Conservation (phyloP, 2,113 vertebrate genomes). For the Ornithorhynchus anatinus region DNA sequence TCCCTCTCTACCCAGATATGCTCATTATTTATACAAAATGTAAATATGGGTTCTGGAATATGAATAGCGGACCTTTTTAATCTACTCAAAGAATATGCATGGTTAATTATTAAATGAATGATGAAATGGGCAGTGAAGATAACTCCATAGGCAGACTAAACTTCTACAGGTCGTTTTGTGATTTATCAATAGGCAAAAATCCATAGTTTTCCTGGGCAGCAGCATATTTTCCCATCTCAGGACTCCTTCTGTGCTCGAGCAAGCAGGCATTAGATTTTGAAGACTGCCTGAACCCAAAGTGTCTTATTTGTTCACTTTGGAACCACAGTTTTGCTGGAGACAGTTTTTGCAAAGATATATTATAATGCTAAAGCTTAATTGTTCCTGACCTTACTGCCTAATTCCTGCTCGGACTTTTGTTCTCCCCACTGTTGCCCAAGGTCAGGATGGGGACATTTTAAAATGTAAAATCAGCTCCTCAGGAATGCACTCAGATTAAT, state of each 20-base stretch:
- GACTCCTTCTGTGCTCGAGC: background rate
- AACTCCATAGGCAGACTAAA: background rate
- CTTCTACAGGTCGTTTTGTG: background rate
- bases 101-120: background rate
- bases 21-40: constrained; percentile 1
- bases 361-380: background rate
- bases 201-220: background rate
- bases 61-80: background rate
- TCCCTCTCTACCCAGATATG: background rate
- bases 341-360: background rate
- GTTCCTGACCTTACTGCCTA: background rate
- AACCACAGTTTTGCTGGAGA: background rate
- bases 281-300: background rate
- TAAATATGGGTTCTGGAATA: background rate
- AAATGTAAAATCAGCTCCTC: background rate
- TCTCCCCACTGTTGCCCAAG: background rate
- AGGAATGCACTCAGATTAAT: background rate
- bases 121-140: background rate
- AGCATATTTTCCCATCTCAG: background rate
- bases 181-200: no score
- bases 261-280: background rate
- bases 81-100: background rate
- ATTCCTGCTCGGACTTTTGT: background rate
- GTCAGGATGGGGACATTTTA: background rate
- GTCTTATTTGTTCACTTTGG: background rate